Conservation (phyloP, 2,797 vertebrate genomes). For the Gymnopithys bicolor region DNA sequence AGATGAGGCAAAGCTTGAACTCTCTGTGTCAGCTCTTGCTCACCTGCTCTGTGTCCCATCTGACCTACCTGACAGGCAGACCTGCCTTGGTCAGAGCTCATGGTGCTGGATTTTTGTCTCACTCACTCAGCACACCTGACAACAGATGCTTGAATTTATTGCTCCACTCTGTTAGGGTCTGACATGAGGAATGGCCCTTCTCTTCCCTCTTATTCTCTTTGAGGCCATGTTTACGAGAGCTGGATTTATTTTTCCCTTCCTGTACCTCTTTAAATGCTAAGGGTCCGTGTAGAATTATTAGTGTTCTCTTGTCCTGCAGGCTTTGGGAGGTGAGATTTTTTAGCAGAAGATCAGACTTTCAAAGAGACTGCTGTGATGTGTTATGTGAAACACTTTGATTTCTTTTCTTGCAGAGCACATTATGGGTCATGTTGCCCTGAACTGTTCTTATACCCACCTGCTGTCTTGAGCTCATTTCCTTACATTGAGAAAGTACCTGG, state of each 20-base stretch:
- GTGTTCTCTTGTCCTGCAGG: background rate
- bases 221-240: background rate
- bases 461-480: slow-evolving; percentile 25
- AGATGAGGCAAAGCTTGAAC: background rate
- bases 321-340: background rate
- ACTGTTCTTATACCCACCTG: background rate
- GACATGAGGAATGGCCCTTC: background rate
- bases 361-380: background rate
- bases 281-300: background rate
- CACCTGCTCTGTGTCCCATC: background rate
- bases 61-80: rapidly evolving
- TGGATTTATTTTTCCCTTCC: background rate
- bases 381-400: background rate
- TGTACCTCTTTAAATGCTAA: background rate
- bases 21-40: background rate
- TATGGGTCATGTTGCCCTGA: background rate
- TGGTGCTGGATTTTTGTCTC: background rate
- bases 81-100: background rate
- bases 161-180: background rate
- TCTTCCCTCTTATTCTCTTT: background rate
- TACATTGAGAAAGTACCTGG: background rate
- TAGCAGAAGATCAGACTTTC: background rate
- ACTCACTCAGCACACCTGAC: background rate
- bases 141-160: background rate
- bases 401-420: background rate